Evolutionary conservation across 2,797 vertebrate genomes (phyloP), one percentile per base, ranked within the genome.

Genomic region (Aphelocoma californica): DNA sequence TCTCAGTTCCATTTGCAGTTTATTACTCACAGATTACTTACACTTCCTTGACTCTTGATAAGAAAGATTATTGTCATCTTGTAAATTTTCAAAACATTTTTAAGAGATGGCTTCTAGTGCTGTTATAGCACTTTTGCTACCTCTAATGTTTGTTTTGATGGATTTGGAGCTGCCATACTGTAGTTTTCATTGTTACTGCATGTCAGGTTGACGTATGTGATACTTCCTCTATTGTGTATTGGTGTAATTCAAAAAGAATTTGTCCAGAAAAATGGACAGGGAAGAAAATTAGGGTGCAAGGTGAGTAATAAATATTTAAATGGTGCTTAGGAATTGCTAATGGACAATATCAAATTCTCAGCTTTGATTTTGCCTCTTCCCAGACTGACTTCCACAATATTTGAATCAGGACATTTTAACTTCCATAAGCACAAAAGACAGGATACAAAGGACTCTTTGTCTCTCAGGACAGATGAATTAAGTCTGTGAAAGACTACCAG

Each of bases 1-100:
- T 83, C 84, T 93, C 92, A 50, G 61, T 64, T 83, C 81, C 71
- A 54, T 64, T 62, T 47, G 28, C 61, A 87, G 53, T 91, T 93
- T 89, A 81, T 95, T 93, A 86, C 62, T 74, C 38, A 69, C 28
- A 13, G 24, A 71, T 91, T 95, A 95, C 91, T 94, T 91, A 92
- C 34, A 48, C 57, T 88, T 91, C 89, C 75, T 92, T 91, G 84
- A 86, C 42, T 91, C 54, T 85, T 51, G 84, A 23, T 86, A 92
- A 89, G 90, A 93, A 82, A 90, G 95, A 74, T 78, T 5, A 91
- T 50, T 89, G 71, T 51, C 47, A 20, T 51, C 65, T 78, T 47
- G 53, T 72, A 93, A 48, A 92, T 87, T 92, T 91, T 92, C 45
- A 47, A 58, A 93, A 32, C 50, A 48, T 58, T 94, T 95, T 88